phyloP scores from a whole-genome alignment of 2,113 vertebrate genomes.

The Zosterops borbonicus region DNA sequence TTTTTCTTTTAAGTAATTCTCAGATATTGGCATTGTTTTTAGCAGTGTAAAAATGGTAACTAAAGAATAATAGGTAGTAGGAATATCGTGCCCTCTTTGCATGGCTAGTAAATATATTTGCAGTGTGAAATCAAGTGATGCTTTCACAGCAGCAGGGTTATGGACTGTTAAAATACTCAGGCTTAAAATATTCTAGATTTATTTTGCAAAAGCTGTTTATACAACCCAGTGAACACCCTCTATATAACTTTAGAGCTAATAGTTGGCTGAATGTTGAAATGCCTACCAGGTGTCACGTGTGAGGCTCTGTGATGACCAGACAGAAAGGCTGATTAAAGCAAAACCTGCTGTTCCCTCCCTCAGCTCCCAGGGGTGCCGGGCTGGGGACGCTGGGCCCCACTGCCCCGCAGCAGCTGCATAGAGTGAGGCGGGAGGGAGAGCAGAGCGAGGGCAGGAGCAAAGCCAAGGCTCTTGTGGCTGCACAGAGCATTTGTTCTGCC shows the following conservation, averaged over 20 bases:
- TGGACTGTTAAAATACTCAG: background rate
- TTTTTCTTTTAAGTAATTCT: background rate
- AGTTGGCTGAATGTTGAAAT: background rate
- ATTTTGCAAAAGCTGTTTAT: background rate
- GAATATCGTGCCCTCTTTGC: background rate
- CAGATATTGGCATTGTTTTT: background rate
- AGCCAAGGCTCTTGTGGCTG: background rate
- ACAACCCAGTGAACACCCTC: accelerated
- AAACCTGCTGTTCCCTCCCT: background rate
- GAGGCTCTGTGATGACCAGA: background rate
- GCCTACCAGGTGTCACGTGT: background rate
- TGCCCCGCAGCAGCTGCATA: accelerated
- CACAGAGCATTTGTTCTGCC: background rate
- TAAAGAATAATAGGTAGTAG: background rate
- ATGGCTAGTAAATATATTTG: background rate
- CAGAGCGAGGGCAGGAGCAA: background rate
- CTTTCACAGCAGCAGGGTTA: background rate
- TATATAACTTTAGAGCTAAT: background rate
- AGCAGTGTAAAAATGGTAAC: background rate
- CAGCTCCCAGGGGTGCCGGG: background rate
- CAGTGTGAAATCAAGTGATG: background rate
- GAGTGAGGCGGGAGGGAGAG: background rate
- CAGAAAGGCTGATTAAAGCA: background rate
- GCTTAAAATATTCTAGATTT: background rate
- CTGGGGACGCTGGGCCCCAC: background rate